phyloP scores from a whole-genome alignment of 2,797 vertebrate species.

The Lepilemur septentrionalis region DNA sequence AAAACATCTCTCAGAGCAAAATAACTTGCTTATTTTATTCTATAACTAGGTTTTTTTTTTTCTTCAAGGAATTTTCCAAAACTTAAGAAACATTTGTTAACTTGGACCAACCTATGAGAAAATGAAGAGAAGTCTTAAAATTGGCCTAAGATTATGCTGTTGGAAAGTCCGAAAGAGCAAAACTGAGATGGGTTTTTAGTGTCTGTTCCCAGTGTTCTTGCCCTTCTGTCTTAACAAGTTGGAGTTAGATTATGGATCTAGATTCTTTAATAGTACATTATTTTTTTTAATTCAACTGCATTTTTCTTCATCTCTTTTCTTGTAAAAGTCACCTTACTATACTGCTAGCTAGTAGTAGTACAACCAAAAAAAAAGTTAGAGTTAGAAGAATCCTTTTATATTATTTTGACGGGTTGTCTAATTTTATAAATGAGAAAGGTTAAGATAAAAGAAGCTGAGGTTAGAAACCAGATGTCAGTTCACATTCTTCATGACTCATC shows the following conservation, averaged over 20 bases:
- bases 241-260: neutral
- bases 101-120: neutral
- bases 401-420: slow-evolving; percentile 45
- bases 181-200: neutral
- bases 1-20: neutral
- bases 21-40: neutral
- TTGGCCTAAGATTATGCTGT: slow-evolving; percentile 6
- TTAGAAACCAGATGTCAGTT: neutral
- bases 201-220: neutral
- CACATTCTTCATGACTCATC: neutral
- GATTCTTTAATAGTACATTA: neutral
- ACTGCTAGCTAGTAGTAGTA: neutral
- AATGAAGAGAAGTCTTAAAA: slow-evolving; percentile 19
- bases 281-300: neutral
- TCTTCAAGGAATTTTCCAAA: neutral
- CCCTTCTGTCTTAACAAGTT: neutral
- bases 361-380: neutral
- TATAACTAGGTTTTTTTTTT: neutral
- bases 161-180: slow-evolving; percentile 22
- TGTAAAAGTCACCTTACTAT: neutral
- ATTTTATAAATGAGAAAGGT: slow-evolving; percentile 9
- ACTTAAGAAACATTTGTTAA: neutral
- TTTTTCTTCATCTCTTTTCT: neutral
- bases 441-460: neutral
- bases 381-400: neutral